Evolutionary conservation across 2,797 vertebrate genomes (phyloP).

Genomic region (Alca torda): DNA sequence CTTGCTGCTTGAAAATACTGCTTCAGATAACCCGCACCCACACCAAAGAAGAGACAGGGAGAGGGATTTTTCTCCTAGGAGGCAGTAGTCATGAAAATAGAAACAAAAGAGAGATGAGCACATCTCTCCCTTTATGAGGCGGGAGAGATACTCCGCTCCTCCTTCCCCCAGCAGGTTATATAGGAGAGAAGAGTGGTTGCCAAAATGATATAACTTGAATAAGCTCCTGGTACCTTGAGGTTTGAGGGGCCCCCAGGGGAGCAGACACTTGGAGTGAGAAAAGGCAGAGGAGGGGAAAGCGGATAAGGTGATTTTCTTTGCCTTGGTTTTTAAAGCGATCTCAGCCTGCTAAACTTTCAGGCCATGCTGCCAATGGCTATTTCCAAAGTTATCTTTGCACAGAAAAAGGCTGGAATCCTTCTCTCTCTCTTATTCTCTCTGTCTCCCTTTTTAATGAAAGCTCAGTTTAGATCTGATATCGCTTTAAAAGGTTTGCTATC

Average conservation of each 20-base stretch:
- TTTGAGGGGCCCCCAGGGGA: neutral
- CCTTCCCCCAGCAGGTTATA: neutral
- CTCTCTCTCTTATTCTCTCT: constrained; percentile 15
- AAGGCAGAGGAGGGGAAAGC: neutral
- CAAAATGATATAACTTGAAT: constrained; percentile 4
- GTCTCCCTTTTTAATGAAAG: constrained; percentile 26
- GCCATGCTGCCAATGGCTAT: neutral
- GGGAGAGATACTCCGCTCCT: neutral
- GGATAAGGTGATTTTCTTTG: constrained; percentile 44
- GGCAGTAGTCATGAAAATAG: neutral
- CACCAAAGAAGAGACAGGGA: neutral
- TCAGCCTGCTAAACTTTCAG: constrained; percentile 53
- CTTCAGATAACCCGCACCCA: neutral
- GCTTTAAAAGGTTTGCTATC: constrained; percentile 60
- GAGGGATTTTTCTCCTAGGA: neutral
- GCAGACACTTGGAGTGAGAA: constrained; percentile 31
- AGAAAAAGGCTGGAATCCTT: constrained; percentile 10
- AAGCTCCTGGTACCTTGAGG: constrained; percentile 20
- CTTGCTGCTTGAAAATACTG: neutral
- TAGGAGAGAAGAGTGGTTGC: neutral
- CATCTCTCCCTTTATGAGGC: neutral
- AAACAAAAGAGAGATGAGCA: neutral
- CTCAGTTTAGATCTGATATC: constrained; percentile 60
- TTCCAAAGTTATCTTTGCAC: constrained; percentile 49
- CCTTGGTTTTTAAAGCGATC: constrained; percentile 32